phyloP scores from a whole-genome alignment of 2,888 invertebrate genomes.

The Nephrotoma guestfalica region DNA sequence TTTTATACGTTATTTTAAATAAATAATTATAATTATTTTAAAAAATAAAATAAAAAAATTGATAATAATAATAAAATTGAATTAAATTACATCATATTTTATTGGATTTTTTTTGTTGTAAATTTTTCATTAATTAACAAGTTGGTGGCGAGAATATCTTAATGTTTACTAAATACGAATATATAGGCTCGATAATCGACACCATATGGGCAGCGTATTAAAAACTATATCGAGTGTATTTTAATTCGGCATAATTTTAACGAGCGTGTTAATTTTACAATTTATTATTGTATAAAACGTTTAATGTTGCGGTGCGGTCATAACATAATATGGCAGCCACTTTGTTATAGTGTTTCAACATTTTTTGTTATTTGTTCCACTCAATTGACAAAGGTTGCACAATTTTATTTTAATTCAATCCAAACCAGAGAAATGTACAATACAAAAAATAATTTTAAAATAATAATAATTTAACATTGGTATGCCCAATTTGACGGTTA shows the following conservation, averaged over 20 bases:
- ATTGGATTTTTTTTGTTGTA: neutral
- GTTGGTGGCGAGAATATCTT: neutral
- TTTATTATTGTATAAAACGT: neutral
- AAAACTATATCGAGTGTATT: neutral
- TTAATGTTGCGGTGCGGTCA: no score
- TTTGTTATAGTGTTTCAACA: neutral
- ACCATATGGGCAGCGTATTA: neutral
- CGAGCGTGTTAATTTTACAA: neutral
- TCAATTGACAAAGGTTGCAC: neutral
- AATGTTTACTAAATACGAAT: neutral
- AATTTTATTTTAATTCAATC: neutral
- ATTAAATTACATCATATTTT: neutral
- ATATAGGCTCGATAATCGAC: neutral
- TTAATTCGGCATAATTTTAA: neutral
- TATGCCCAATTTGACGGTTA: neutral
- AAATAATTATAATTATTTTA: neutral
- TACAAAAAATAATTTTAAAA: neutral
- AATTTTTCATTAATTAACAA: neutral
- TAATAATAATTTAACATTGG: neutral
- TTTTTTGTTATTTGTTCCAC: neutral
- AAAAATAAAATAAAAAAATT: neutral
- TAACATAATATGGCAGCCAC: neutral
- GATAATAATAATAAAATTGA: neutral
- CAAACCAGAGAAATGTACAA: neutral
- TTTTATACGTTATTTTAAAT: neutral